Conservation (phyloP, 2,797 vertebrate genomes). For the Amblyraja radiata region DNA sequence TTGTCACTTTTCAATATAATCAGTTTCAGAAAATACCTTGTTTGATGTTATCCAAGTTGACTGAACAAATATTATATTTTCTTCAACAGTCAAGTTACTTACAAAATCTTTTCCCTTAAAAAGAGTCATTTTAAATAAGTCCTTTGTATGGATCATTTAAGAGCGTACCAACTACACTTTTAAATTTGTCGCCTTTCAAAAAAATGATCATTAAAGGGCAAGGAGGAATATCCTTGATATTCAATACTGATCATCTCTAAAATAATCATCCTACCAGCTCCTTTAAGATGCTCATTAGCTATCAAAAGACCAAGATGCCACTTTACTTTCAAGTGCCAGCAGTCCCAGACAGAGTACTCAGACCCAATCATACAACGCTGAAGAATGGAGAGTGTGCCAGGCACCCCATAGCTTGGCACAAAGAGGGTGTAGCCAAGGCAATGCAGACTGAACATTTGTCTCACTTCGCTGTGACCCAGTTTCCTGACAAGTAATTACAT, state of each 20-base stretch:
- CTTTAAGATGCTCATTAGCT: neutral
- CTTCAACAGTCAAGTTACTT: neutral
- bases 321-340: slow-evolving; percentile 17
- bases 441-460: neutral
- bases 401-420: slow-evolving; percentile 15
- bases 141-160: neutral
- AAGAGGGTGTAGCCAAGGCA: neutral
- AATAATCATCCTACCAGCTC: neutral
- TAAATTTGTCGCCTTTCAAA: neutral
- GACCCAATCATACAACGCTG: slow-evolving; percentile 1
- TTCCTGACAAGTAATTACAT: slow-evolving; percentile 27
- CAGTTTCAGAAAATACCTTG: neutral
- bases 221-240: neutral
- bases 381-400: slow-evolving; percentile 18
- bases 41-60: neutral
- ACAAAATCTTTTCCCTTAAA: neutral
- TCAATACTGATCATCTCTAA: neutral
- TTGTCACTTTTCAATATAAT: neutral
- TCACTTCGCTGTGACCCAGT: slow-evolving; percentile 21
- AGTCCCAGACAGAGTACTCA: neutral
- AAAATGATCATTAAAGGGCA: neutral
- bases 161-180: neutral
- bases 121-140: neutral
- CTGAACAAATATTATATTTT: neutral
- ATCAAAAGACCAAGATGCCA: neutral